Evolutionary conservation across 1,140 invertebrate genomes (phyloP), one percentile per base, ranked within the genome.

Genomic region (Calosoma granatense): DNA sequence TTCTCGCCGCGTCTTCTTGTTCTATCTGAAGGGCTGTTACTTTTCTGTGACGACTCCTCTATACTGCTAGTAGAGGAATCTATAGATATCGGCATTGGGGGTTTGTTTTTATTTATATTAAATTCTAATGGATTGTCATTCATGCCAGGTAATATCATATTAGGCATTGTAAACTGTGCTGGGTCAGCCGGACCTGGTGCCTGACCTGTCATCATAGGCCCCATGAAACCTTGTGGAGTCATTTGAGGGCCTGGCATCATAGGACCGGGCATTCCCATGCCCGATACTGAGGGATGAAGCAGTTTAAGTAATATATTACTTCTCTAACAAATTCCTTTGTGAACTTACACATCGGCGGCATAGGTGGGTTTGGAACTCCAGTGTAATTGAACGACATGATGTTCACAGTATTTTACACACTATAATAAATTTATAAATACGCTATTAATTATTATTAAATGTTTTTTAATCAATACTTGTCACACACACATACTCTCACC

Each of bases 51-150:
- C 20, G 78, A 75, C n/a, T 78, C 78, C 9, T 68, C 65, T 26
- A 58, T 73, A 47, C 74, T 72, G n/a, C 69, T 43, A 54, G 22
- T 51, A n/a, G 9, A 22, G n/a, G 64, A 62, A 20, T 68, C 64
- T 20, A 55, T 53, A 20, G 63, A 52, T 9, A 70, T 68, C 20
- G 78, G 66, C 59, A 78, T 73, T 2, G 79, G 76, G 14, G 80
- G 79, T 63, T 83, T 81, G 67, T 78, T 81, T 68, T 84, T 86
- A 63, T 79, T 83, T 22, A 76, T 78, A 62, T 81, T 82, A 63
- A 86, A 86, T 64, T 85, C 81, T 21, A 86, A 64, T 2, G 84
- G 83, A 51, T 77, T 76, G 65, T 87, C 84, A 61, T 85, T 86
- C 65, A 82, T 76, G 1, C 78, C 80, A 47, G 41, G 41, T 47